phyloP scores from a whole-genome alignment of 2,888 invertebrate genomes.

The Athetis lepigone region DNA sequence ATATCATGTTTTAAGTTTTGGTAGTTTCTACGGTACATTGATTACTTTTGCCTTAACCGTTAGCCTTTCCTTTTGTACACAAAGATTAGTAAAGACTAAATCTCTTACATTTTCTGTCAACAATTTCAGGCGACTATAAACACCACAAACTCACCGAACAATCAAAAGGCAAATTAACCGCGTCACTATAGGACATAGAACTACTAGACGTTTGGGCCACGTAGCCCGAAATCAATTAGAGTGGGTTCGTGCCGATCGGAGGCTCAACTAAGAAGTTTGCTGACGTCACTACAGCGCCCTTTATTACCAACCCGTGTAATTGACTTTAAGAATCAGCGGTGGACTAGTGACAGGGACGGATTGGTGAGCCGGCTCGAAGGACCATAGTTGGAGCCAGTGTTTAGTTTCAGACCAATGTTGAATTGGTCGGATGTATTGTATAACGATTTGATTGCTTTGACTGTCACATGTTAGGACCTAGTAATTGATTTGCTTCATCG shows the following conservation, averaged over 20 bases:
- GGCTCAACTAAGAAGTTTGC: constrained; percentile 57
- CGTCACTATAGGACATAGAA: constrained; percentile 43
- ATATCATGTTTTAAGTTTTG: too few species aligned
- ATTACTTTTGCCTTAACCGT: too few species aligned
- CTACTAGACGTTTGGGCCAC: constrained; percentile 50
- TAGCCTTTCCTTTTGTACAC: too few species aligned
- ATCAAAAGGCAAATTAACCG: constrained; percentile 50
- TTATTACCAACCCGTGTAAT: constrained; percentile 64
- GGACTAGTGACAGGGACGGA: constrained; percentile 55
- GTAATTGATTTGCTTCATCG: too few species aligned
- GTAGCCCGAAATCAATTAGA: constrained; percentile 64
- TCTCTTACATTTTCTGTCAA: not conserved
- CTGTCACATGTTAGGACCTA: too few species aligned
- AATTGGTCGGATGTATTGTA: constrained; percentile 9
- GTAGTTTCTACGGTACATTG: too few species aligned
- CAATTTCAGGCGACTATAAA: not conserved
- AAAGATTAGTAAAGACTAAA: too few species aligned
- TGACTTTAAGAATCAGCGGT: constrained; percentile 65
- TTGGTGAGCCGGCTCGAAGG: constrained; percentile 11
- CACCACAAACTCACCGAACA: constrained; percentile 25
- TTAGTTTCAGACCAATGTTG: constrained; percentile 8
- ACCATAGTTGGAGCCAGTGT: constrained; percentile 24
- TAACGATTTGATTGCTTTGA: too few species aligned
- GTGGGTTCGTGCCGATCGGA: constrained; percentile 58
- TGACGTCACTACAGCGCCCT: constrained; percentile 61